phyloP scores from a whole-genome alignment of 2,113 vertebrate species.

The Dissostichus mawsoni region DNA sequence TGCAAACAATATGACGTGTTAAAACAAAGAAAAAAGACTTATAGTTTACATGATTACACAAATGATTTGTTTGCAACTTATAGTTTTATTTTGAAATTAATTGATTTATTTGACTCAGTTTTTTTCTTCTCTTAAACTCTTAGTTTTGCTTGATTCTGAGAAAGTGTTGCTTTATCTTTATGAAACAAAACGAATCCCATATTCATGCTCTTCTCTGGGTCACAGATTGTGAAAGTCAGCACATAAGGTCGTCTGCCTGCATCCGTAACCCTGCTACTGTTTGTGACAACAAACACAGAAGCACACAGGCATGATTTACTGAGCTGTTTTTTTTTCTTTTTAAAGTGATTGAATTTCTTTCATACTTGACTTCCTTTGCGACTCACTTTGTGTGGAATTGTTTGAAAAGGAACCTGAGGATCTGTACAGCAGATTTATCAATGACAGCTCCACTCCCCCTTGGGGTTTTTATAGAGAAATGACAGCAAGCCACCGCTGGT shows the following conservation, averaged over 20 bases:
- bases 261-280: not conserved
- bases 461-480: not conserved
- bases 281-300: not conserved
- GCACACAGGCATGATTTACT: not conserved
- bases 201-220: not conserved
- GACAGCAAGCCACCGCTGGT: not conserved
- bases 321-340: not conserved
- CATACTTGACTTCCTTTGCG: not conserved
- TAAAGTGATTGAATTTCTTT: not conserved
- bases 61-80: no score
- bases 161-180: no score
- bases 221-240: not conserved
- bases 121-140: no score
- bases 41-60: no score
- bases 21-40: no score
- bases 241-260: not conserved
- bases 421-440: constrained; percentile 9
- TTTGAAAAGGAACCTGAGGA: not conserved
- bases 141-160: no score
- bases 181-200: no score
- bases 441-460: not conserved
- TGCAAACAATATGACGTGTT: no score
- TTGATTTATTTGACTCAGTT: no score
- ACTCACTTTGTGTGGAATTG: not conserved
- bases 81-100: no score